Conservation (phyloP, 2,888 invertebrate species). For the Cryptus viduatorius region DNA sequence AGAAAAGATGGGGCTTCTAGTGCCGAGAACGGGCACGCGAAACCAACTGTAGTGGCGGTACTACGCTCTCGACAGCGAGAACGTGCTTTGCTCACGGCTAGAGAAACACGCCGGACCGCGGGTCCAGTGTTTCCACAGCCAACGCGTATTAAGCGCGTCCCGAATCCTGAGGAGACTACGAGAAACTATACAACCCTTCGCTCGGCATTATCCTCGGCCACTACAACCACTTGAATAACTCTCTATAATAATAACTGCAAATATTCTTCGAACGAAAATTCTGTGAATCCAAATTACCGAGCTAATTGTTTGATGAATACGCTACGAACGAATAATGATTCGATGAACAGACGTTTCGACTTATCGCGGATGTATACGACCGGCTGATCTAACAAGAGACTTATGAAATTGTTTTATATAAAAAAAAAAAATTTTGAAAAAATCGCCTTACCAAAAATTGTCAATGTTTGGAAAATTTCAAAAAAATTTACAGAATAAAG, state of each 20-base stretch:
- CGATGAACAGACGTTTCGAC: too few species aligned
- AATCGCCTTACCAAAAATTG: too few species aligned
- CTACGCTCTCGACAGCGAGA: conserved; percentile 8
- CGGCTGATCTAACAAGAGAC: too few species aligned
- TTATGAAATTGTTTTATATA: too few species aligned
- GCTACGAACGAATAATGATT: too few species aligned
- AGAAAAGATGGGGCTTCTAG: conserved; percentile 61
- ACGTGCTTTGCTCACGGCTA: conserved; percentile 33
- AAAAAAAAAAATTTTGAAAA: too few species aligned
- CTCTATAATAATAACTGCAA: background rate
- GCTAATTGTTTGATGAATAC: background rate
- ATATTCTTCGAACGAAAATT: background rate
- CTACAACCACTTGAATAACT: background rate
- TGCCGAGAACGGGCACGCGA: conserved; percentile 20
- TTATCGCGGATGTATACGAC: too few species aligned
- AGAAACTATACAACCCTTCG: conserved; percentile 16
- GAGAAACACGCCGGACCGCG: background rate
- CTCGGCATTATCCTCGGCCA: conserved; percentile 16
- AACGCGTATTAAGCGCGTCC: background rate
- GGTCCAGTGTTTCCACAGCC: conserved; percentile 9
- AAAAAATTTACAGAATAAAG: too few species aligned
- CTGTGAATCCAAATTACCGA: background rate
- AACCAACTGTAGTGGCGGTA: conserved; percentile 25
- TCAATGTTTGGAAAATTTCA: too few species aligned
- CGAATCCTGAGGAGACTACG: conserved; percentile 10